A percentile compares a stretch with the other conserved stretches of the same genome.
phyloP scores from a whole-genome alignment of 2,888 invertebrate genomes.

The Gnatocerus cornutus region DNA sequence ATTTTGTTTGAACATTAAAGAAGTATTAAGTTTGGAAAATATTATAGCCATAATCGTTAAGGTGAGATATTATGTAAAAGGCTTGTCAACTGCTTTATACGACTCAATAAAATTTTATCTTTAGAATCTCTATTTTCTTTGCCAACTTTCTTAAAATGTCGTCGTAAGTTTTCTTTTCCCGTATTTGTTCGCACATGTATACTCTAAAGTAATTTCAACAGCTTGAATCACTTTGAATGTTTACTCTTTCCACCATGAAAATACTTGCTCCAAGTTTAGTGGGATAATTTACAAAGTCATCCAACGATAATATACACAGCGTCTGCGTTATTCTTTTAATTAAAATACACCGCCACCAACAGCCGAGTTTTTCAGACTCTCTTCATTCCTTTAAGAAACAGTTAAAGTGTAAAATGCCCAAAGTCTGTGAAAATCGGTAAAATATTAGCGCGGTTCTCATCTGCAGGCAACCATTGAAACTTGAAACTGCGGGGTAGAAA shows the following conservation, averaged over 20 bases:
- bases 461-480: constrained; percentile 63
- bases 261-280: constrained; percentile 8
- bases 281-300: neutral
- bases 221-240: neutral
- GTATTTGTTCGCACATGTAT: constrained; percentile 3
- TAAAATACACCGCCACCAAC: neutral
- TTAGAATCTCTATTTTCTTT: constrained; percentile 21
- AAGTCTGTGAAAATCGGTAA: constrained; percentile 63
- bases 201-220: neutral
- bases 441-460: constrained; percentile 65
- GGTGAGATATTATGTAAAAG: constrained; percentile 41
- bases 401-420: constrained; percentile 49
- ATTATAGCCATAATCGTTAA: constrained; percentile 41
- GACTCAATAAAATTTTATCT: constrained; percentile 39
- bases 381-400: constrained; percentile 51
- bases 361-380: constrained; percentile 17
- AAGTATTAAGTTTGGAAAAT: constrained; percentile 30
- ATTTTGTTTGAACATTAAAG: constrained; percentile 36
- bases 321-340: neutral
- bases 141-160: constrained; percentile 9
- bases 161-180: constrained; percentile 5
- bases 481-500: constrained; percentile 62
- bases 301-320: neutral
- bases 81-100: constrained; percentile 34
- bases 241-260: neutral